phyloP scores from a whole-genome alignment of 2,888 invertebrate species.

The Plagodis dolabraria region DNA sequence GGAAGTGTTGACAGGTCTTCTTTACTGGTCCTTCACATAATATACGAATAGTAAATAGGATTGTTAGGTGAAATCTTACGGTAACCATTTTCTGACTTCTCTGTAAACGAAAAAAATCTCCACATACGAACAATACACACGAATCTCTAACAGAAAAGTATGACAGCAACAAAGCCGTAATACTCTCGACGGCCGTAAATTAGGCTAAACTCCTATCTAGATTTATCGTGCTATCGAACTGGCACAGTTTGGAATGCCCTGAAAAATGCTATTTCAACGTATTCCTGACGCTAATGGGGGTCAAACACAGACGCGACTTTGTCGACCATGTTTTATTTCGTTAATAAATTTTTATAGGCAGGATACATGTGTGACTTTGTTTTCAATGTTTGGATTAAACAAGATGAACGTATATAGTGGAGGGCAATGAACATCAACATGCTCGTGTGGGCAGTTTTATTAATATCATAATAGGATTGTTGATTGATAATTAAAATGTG shows the following conservation, averaged over 20 bases:
- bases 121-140: no score
- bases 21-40: no score
- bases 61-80: no score
- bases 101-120: no score
- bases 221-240: conserved; percentile 33
- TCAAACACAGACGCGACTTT: conserved; percentile 23
- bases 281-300: conserved; percentile 29
- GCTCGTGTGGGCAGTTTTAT: no score
- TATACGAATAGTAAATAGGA: no score
- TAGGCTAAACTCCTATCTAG: conserved; percentile 30
- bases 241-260: conserved; percentile 25
- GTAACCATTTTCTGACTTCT: no score
- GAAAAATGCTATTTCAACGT: conserved; percentile 31
- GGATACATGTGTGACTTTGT: not conserved
- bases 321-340: conserved; percentile 17
- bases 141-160: not conserved
- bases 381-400: conserved; percentile 1
- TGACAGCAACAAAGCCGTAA: conserved; percentile 5
- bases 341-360: conserved; percentile 22
- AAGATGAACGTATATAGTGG: no score
- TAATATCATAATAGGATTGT: no score
- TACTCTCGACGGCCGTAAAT: conserved; percentile 29
- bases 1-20: no score
- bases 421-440: no score
- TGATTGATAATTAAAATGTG: no score